Base-by-base conservation (phyloP, 2,888 invertebrate species). In the Choreutis nemorana region DNA sequence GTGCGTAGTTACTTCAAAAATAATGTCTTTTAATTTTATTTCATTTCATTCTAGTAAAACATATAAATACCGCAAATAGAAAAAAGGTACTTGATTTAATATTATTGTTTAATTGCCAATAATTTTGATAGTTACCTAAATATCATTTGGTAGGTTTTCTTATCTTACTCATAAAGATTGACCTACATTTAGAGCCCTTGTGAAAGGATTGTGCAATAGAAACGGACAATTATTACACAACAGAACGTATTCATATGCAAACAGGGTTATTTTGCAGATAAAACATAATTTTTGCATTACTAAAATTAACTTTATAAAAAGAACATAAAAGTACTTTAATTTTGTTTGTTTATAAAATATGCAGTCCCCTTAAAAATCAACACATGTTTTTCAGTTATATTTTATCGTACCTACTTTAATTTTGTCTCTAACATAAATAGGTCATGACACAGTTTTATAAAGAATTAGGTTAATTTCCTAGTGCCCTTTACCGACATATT, bases 191-290 rank as follows among this genome's bases (percentile, higher is more conserved):
- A 42, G 50, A 71, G 77, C 78, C 75, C 78, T 78, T 78, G 79
- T 77, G 79, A 80, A 80, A 79, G 77, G 78, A 79, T 80, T 79
- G 78, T 78, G 79, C 71, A 79, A 79, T 71, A 70, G 71, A 77
- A 78, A 77, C 79, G 73, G 75, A 72, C 72, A 80, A 73, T 73
- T 73, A 71, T 77, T 72, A 75, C 75, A 70, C 77, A 75, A 77
- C 70, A 53, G 55, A 55, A 48, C 58, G 68, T 70, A 75, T 71
- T 71, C 73, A 66, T 66, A 65, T 67, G 68, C 64, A 65, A 68
- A 68, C 60, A 54, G 57, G 63, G 61, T 62, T 45, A 70, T 66
- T 73, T 68, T 65, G 61, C 60, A 63, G 62, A 64, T 62, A 62
- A 8, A 61, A 54, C 52, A 59, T 56, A 48, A 50, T 53, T 59